phyloP scores from a whole-genome alignment of 2,113 vertebrate species.

The Misgurnus anguillicaudatus region DNA sequence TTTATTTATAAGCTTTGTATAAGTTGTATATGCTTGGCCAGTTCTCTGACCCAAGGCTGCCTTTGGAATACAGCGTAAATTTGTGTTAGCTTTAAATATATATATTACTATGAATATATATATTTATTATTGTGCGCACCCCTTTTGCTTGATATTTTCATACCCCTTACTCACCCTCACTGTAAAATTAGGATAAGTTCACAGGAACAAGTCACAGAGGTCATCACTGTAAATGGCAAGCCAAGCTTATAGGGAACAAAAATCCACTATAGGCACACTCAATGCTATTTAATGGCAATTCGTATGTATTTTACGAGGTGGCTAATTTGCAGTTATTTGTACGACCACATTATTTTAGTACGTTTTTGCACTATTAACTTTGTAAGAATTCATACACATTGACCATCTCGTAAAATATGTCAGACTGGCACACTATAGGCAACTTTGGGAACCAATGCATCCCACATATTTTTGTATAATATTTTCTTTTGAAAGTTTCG shows the following conservation, averaged over 20 bases:
- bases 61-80: constrained; percentile 7
- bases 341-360: too few relatives aligned
- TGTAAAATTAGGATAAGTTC: constrained; percentile 74
- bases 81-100: constrained; percentile 6
- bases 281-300: too few relatives aligned
- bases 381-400: too few relatives aligned
- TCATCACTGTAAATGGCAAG: constrained; percentile 47
- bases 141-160: constrained; percentile 69
- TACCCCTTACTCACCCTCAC: constrained; percentile 74
- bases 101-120: constrained; percentile 22
- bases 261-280: not conserved
- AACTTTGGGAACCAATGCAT: not conserved
- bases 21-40: not conserved
- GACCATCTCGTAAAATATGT: too few relatives aligned
- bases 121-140: not conserved
- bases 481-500: not conserved
- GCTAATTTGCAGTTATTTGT: too few relatives aligned
- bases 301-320: too few relatives aligned
- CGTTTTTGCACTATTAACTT: too few relatives aligned
- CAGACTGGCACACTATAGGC: not conserved
- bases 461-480: not conserved
- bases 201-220: constrained; percentile 65
- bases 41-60: not conserved
- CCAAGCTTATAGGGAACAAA: constrained; percentile 41
- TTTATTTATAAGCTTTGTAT: too few relatives aligned